Conservation (phyloP, 2,797 vertebrate genomes). For the Diceros bicornis region DNA sequence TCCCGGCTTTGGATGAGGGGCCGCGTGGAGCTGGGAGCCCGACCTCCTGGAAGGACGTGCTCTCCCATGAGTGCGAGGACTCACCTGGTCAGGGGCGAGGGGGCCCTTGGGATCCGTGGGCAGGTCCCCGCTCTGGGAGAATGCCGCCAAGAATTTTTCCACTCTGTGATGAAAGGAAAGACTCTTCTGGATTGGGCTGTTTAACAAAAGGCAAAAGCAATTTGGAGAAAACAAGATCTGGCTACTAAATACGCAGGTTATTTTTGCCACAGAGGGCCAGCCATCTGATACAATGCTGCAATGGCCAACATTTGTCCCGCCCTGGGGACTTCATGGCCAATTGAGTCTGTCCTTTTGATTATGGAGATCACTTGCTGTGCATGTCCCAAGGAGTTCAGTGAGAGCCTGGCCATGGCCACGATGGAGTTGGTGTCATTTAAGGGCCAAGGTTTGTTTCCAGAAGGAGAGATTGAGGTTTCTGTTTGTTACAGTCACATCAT, state of each 20-base stretch:
- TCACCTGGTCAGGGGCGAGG: background rate
- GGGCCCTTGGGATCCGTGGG: background rate
- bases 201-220: constrained; percentile 77
- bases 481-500: background rate
- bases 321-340: constrained; percentile 60
- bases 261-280: constrained; percentile 82
- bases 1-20: background rate
- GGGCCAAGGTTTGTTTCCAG: constrained; percentile 9
- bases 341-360: constrained; percentile 62
- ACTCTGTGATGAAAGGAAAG: constrained; percentile 74
- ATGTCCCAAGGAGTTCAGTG: background rate
- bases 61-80: background rate
- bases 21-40: background rate
- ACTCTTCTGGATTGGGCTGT: constrained; percentile 70
- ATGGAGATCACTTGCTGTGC: background rate
- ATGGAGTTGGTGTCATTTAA: background rate
- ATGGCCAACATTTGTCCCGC: constrained; percentile 66
- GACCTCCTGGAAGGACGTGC: background rate
- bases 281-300: constrained; percentile 77
- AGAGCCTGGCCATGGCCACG: constrained; percentile 65
- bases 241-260: constrained; percentile 66
- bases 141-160: constrained; percentile 79
- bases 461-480: background rate
- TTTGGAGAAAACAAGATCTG: constrained; percentile 84
- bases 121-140: constrained; percentile 72